Conservation (phyloP, 64 coral and sea anemone species). For the Catalaphyllia jardinei region DNA sequence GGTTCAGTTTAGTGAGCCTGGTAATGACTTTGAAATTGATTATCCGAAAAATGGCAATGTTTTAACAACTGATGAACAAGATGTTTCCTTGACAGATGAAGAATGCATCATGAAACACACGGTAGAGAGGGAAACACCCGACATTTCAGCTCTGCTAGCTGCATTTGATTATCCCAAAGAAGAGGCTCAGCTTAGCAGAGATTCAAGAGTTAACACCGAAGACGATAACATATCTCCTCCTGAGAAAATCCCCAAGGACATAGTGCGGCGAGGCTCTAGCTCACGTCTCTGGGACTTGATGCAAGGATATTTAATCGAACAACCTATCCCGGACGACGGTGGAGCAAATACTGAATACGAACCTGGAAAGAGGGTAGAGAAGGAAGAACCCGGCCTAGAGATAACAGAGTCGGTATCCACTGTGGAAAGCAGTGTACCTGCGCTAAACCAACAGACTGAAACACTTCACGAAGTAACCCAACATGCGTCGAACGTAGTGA, state of each 20-base stretch:
- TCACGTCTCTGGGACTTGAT: constrained; percentile 46
- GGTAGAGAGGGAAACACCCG: constrained; percentile 14
- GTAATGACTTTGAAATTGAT: background rate
- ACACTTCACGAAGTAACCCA: background rate
- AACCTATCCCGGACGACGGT: background rate
- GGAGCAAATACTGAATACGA: background rate
- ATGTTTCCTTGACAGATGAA: background rate
- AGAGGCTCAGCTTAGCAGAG: background rate
- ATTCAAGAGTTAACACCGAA: background rate
- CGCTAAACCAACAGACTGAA: background rate
- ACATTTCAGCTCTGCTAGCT: background rate
- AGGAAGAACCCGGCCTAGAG: background rate
- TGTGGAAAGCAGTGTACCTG: background rate
- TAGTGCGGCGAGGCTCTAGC: background rate
- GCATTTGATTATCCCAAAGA: background rate
- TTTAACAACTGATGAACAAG: background rate
- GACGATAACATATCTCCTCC: background rate
- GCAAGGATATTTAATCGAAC: constrained; percentile 41
- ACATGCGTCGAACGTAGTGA: background rate
- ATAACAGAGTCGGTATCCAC: background rate
- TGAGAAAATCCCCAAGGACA: background rate
- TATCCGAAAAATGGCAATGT: background rate
- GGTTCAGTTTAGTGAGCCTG: background rate
- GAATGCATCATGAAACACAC: constrained; percentile 7
- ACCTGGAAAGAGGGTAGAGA: background rate